Base-by-base conservation (phyloP, 1,140 invertebrate species). In the Ips nitidus region DNA sequence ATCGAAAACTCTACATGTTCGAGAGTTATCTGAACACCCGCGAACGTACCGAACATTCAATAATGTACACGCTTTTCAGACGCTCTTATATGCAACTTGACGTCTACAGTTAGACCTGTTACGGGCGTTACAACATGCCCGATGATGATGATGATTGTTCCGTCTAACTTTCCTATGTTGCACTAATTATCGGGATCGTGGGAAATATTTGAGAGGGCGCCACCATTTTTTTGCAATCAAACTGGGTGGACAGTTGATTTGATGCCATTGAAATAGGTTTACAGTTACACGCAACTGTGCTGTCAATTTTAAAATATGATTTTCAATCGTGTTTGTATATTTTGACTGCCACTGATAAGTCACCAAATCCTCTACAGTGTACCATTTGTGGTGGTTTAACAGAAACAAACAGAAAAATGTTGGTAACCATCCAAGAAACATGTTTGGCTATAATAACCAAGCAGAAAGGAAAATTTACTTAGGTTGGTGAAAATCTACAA, bases 31-130 rank as follows among this genome's bases (percentile, higher is more conserved):
- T 38, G 66, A 68, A 70, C 71, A 73, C 61, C 63, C 65, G 68
- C 61, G 69, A 71, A 71, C 59, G 61, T 73, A 71, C 72, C 69
- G 59, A 73, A 73, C 68, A 73, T 73, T 73, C 53, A 71, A 71
- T 67, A 71, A 67, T 59, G 63, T 68, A 53, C 64, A 73, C 41
- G 65, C 43, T 59, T 62, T 42, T 61, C 47, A 69, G 53, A 22
- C 57, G 66, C 40, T 61, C 59, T 65, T 40, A 55, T 65, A 68
- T 69, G 66, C 58, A 61, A 61, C 66, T 61, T 69, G 66, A 69
- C 66, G 40, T 61, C 57, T 59, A 69, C 66, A 69, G 66, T 69
- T 69, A 69, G 60, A 45, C 59, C 60, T 69, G 66, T 61, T 58
- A 61, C 58, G 56, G 66, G 52, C 66, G 66, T 61, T 69, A 62